These are phyloP conservation scores for Pomatostomus ruficeps DNA, from an alignment of 2,113 vertebrate genomes.

Conservation along the genomic window DNA sequence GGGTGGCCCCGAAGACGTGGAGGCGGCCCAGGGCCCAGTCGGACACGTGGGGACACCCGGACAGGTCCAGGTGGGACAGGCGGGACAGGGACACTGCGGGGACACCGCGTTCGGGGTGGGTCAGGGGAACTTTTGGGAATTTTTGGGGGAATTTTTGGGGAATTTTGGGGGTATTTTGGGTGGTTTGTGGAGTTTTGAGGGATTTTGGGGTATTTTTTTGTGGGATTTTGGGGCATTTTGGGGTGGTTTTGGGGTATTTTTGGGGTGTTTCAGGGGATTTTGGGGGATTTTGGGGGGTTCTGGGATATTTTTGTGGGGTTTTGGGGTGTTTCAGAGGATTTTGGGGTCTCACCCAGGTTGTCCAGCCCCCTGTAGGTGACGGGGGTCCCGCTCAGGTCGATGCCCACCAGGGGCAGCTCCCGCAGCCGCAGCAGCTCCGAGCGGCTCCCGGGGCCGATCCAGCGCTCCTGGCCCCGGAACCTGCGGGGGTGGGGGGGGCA, in stretches of 20 bases:
- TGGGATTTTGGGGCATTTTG: too few relatives aligned
- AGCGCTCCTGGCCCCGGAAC: background rate
- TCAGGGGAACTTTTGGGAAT: too few relatives aligned
- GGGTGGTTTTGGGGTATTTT: too few relatives aligned
- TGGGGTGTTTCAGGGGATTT: too few relatives aligned
- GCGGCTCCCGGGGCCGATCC: background rate
- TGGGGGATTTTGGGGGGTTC: too few relatives aligned
- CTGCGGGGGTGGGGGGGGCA: background rate
- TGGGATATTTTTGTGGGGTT: too few relatives aligned
- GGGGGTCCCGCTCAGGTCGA: background rate
- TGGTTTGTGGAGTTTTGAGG: too few relatives aligned
- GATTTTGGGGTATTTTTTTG: too few relatives aligned
- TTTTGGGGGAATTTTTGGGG: too few relatives aligned
- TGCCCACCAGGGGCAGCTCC: background rate
- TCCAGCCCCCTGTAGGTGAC: background rate
- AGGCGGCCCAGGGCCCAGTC: background rate
- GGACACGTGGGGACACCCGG: background rate
- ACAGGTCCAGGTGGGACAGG: background rate
- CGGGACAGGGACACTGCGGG: background rate
- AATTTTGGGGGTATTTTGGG: too few relatives aligned
- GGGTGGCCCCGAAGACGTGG: background rate
- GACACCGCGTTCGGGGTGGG: too few relatives aligned
- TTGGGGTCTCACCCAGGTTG: background rate
- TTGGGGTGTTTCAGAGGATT: too few relatives aligned
- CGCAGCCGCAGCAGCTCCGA: background rate